Evolutionary conservation across 2,888 invertebrate species (phyloP).

Genomic region (Diogma glabrata): DNA sequence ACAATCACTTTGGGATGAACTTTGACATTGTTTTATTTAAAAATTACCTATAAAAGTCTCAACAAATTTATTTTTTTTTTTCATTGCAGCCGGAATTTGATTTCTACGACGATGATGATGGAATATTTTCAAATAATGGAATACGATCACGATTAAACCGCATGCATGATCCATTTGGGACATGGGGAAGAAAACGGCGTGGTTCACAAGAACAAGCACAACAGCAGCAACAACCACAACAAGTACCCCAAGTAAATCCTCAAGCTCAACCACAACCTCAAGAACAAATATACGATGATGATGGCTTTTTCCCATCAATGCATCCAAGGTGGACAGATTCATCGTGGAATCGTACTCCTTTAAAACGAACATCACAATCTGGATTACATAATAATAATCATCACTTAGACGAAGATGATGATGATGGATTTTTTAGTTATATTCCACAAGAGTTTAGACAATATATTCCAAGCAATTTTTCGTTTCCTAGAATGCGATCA

Average conservation of each 20-base stretch:
- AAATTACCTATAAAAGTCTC: too few species aligned
- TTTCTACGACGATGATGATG: conserved; percentile 28
- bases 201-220: conserved; percentile 16
- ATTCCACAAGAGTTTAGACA: conserved; percentile 36
- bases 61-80: conserved; percentile 13
- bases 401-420: conserved; percentile 29
- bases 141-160: conserved; percentile 32
- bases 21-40: too few species aligned
- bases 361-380: background rate
- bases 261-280: background rate
- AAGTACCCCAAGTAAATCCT: background rate
- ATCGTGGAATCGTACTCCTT: background rate
- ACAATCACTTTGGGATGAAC: too few species aligned
- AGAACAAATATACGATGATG: background rate
- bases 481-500: conserved; percentile 17
- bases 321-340: background rate
- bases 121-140: conserved; percentile 30
- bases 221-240: background rate
- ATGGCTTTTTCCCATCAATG: background rate
- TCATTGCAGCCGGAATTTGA: conserved; percentile 32
- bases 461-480: conserved; percentile 34
- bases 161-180: conserved; percentile 34
- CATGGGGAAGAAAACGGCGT: conserved; percentile 34
- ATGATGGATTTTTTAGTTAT: conserved; percentile 29
- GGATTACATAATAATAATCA: conserved; percentile 17